Evolutionary conservation across 2,797 vertebrate genomes (phyloP).

Genomic region (Antennarius maculatus): DNA sequence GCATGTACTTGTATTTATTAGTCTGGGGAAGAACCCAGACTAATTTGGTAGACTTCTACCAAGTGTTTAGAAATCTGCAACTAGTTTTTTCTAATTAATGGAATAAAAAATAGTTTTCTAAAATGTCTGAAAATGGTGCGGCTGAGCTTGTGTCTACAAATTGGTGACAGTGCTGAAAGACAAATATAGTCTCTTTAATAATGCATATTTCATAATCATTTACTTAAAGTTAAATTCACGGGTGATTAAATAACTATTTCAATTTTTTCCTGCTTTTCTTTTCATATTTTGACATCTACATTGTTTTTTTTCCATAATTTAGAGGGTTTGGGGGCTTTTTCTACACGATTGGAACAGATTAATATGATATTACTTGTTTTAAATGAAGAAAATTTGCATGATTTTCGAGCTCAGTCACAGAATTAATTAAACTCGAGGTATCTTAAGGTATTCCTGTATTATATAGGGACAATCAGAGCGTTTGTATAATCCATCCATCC

Average conservation of each 20-base stretch:
- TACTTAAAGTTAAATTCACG: neutral
- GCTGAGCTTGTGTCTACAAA: neutral
- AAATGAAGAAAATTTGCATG: too few species aligned
- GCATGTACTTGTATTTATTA: neutral
- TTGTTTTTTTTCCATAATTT: too few species aligned
- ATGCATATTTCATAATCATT: neutral
- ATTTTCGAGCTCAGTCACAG: too few species aligned
- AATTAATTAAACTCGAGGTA: too few species aligned
- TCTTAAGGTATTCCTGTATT: too few species aligned
- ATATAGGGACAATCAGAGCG: too few species aligned
- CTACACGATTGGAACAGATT: too few species aligned
- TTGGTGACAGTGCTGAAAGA: neutral
- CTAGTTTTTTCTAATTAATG: neutral
- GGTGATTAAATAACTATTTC: neutral
- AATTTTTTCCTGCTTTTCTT: neutral
- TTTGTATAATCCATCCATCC: neutral
- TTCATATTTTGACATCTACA: too few species aligned
- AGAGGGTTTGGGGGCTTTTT: too few species aligned
- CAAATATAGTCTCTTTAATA: neutral
- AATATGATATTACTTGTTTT: too few species aligned
- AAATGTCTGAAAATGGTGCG: neutral
- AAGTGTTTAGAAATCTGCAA: neutral
- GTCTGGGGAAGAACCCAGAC: neutral
- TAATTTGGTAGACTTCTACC: neutral
- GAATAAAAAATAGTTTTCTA: neutral